Conservation (phyloP, 64 coral and sea anemone species). For the Montipora capricornis region DNA sequence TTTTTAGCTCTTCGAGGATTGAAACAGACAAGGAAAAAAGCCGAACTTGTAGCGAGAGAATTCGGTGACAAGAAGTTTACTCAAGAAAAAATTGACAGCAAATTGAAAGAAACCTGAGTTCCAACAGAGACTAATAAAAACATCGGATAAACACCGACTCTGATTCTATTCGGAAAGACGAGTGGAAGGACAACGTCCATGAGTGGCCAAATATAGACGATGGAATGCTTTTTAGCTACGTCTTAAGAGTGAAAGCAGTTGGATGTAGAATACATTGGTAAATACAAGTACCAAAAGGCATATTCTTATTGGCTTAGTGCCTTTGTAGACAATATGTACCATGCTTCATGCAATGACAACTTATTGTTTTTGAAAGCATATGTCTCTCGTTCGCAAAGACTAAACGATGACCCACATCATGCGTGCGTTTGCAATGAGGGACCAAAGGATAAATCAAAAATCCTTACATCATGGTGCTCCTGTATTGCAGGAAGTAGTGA, state of each 20-base stretch:
- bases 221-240: conserved; percentile 61
- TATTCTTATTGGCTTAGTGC: conserved; percentile 48
- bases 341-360: not conserved
- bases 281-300: conserved; percentile 61
- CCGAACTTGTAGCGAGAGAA: too few relatives aligned
- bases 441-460: conserved; percentile 8
- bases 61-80: not conserved
- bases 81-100: conserved; percentile 34
- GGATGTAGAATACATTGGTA: conserved; percentile 66
- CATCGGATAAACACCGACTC: conserved; percentile 44
- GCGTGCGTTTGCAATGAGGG: not conserved
- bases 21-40: too few relatives aligned
- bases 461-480: conserved; percentile 52
- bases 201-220: conserved; percentile 56
- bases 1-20: too few relatives aligned
- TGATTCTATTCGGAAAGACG: conserved; percentile 26
- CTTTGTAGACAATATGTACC: conserved; percentile 39
- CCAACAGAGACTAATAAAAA: not conserved
- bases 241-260: conserved; percentile 56
- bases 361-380: not conserved
- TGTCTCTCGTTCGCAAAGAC: not conserved
- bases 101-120: not conserved
- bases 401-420: not conserved
- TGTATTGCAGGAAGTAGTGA: conserved; percentile 62
- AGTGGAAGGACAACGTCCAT: conserved; percentile 45